A percentile compares a stretch with the other conserved stretches of the same genome.
These are phyloP conservation scores for Characodon lateralis DNA, from an alignment of 2,797 vertebrate genomes.

Conservation along the genomic window DNA sequence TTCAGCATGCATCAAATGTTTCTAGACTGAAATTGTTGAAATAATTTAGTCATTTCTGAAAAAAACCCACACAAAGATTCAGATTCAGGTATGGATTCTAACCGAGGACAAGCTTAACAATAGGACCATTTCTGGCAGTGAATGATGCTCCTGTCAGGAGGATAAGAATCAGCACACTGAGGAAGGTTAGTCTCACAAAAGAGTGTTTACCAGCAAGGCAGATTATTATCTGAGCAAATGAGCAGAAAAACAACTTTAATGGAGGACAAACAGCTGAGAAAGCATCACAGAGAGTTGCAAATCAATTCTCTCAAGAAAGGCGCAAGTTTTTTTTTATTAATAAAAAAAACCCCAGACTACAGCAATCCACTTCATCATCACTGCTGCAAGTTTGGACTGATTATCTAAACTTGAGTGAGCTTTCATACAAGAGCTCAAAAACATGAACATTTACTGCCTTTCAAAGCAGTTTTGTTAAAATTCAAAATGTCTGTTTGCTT, in stretches of 20 bases:
- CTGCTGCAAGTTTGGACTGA: background rate
- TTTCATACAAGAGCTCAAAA: conserved; percentile 14
- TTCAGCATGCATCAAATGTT: background rate
- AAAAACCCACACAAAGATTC: too few relatives aligned
- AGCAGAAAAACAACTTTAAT: conserved; percentile 60
- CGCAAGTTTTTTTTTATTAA: conserved; percentile 58
- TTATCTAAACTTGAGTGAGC: background rate
- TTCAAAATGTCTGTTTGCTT: background rate
- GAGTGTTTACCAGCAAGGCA: conserved; percentile 55
- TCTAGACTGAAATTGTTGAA: background rate
- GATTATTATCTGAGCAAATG: conserved; percentile 62
- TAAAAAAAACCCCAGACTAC: conserved; percentile 33
- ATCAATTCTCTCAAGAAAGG: conserved; percentile 56
- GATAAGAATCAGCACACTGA: conserved; percentile 58
- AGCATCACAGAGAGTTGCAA: conserved; percentile 41
- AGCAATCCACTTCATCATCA: conserved; percentile 22
- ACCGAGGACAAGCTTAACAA: background rate
- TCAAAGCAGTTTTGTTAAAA: conserved; percentile 23
- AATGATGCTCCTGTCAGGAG: conserved; percentile 26
- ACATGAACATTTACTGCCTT: conserved; percentile 14
- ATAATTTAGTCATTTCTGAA: background rate
- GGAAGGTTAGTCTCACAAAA: conserved; percentile 44
- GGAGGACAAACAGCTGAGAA: conserved; percentile 63
- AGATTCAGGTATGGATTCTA: background rate
- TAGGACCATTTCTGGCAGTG: background rate